Conservation (phyloP, 2,797 vertebrate genomes). For the Helicolenus hilgendorfi region DNA sequence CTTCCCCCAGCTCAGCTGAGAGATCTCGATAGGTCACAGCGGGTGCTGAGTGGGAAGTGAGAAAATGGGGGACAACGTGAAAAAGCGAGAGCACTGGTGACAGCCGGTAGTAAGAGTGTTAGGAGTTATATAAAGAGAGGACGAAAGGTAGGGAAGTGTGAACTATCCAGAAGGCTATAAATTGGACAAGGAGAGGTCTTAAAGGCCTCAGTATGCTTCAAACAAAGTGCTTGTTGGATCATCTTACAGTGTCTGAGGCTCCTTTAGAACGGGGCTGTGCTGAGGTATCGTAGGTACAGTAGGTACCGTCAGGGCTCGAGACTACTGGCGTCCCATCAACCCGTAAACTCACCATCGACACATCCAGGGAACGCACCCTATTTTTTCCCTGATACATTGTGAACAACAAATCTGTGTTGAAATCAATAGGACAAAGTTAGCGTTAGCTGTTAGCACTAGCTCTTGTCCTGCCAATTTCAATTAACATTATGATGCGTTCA, state of each 20-base stretch:
- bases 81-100: background rate
- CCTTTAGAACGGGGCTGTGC: background rate
- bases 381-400: background rate
- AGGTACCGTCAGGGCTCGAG: fast-evolving
- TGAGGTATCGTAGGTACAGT: too few relatives aligned
- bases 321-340: too few relatives aligned
- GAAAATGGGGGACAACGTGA: background rate
- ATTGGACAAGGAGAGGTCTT: background rate
- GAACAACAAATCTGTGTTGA: too few relatives aligned
- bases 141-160: background rate
- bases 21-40: background rate
- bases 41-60: background rate
- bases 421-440: too few relatives aligned
- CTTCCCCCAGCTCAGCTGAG: background rate
- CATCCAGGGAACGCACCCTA: background rate
- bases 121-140: background rate
- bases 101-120: background rate
- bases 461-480: too few relatives aligned
- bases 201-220: background rate
- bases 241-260: background rate
- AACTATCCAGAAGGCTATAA: background rate
- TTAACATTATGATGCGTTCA: too few relatives aligned
- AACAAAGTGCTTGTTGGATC: background rate
- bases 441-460: too few relatives aligned
- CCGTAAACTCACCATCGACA: background rate